Evolutionary conservation across 2,113 vertebrate genomes (phyloP), one percentile per base, ranked within the genome.

Genomic region (Carassius gibelio): DNA sequence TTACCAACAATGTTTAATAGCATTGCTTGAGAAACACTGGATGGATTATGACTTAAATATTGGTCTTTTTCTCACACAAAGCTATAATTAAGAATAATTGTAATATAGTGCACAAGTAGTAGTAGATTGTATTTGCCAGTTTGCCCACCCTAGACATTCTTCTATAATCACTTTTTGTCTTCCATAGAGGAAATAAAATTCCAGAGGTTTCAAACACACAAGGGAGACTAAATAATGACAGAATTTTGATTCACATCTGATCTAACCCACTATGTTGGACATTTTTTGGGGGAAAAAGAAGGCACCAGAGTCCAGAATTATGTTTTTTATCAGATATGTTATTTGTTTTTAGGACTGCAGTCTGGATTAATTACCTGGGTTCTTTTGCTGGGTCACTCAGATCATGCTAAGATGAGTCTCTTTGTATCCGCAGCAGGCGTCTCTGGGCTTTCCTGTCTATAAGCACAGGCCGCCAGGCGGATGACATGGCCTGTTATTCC

Each of bases 311-410:
- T 77, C 3, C 78, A 77, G 62, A 74, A 59, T 66, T 48, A 34
- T 86, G 85, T 30, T 84, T 81, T 55, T 62, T 72, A 84, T 52
- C 74, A 59, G 74, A 81, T 82, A 84, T 89, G 83, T 72, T 89
- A 57, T 87, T 86, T 4, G 26, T 76, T 15, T 69, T 83, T 74
- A 13, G 52, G 77, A 88, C 71, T 85, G 82, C 55, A 74, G 82
- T 66, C 78, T 87, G 59, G 36, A 23, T 85, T 80, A 0, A 21
- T 87, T 85, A 80, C 87, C 71, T 87, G 83, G 15, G 52, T 19
- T 71, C 48, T 82, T 8, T 64, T 17, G 3, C 38, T 57, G 15
- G n/a, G 42, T 19, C 36, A 23, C 42, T 57, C 57, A 59, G 2
- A 34, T 64, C 23, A 1, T 23, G 57, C 34, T 52, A 10, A n/a